Evolutionary conservation across 2,113 vertebrate species (phyloP), one percentile per base, ranked within the genome.

Genomic region (Acrocephalus arundinaceus): DNA sequence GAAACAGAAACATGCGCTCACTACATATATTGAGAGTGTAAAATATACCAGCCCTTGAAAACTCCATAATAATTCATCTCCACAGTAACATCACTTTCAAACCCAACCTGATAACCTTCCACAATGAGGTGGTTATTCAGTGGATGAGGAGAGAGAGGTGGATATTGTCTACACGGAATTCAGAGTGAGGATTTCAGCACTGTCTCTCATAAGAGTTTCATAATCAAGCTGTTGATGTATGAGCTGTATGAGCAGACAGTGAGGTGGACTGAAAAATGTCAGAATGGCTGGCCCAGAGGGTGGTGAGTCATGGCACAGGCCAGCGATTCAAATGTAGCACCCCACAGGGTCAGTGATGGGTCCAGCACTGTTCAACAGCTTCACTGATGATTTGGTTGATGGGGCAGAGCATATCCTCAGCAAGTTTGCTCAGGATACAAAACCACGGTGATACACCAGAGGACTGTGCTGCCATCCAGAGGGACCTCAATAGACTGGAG

Each of bases 1-100:
- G 76, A 97, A 91, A 92, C 70, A 97, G 81, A 96, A 96, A 97
- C 94, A 97, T n/a, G 86, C 4, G 17, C 91, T 95, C 92, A 96
- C 94, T 97, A 97, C 83, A 91, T 35, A 18, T 55, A 74, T 52
- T 8, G 16, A 85, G 84, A 87, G 73, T 91, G 82, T 48, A 90
- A 93, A 96, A 96, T 39, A 61, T 4, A 92, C 27, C 62, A 92
- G 80, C 58, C 55, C 77, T 52, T 91, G 68, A 66, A 55, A 83
- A 52, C 52, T 73, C 57, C 10, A 27, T 27, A 74, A 48, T 15
- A 65, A 62, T 41, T 61, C 5, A 67, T 45, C 55, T 71, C 35
- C 28, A 70, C 20, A 46, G 15, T 25, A 76, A 58, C 13, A 67
- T 7, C 33, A 27, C 62, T 63, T 78, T 85, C 43, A 72, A 89